Conservation (phyloP, 2,888 invertebrate genomes). For the Copidosoma aretas region DNA sequence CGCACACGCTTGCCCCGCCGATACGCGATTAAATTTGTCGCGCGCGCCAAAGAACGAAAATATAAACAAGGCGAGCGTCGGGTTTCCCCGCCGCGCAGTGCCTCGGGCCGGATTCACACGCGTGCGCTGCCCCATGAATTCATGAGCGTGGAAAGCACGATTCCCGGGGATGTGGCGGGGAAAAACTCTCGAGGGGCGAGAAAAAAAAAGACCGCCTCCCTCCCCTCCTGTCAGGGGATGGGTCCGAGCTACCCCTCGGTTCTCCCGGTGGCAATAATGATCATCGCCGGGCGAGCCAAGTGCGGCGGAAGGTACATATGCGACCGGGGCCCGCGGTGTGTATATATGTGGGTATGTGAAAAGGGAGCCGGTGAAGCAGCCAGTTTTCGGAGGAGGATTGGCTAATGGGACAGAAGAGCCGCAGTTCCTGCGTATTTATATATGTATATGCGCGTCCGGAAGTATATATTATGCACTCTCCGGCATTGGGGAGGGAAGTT, state of each 20-base stretch:
- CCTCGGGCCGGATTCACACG: slow-evolving; percentile 29
- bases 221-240: slow-evolving; percentile 7
- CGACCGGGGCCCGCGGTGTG: too few species aligned
- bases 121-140: slow-evolving; percentile 39
- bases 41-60: too few species aligned
- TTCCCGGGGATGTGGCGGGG: slow-evolving; percentile 12
- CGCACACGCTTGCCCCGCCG: neutral
- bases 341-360: neutral
- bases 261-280: slow-evolving; percentile 40
- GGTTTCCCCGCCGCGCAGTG: slow-evolving; percentile 14
- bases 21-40: too few species aligned
- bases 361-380: neutral
- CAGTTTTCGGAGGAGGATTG: slow-evolving; percentile 24
- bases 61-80: slow-evolving; percentile 23
- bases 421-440: too few species aligned
- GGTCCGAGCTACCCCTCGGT: neutral
- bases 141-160: slow-evolving; percentile 39
- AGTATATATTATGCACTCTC: neutral
- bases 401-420: slow-evolving; percentile 30
- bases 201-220: slow-evolving; percentile 18
- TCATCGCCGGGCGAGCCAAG: slow-evolving; percentile 34
- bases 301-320: too few species aligned
- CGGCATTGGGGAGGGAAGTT: slow-evolving; percentile 27
- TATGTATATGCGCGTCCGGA: neutral
- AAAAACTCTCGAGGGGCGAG: slow-evolving; percentile 14